These are phyloP conservation scores for Palythoa heliodiscus DNA, from an alignment of 92 coral and sea anemone genomes.

Conservation along the genomic window DNA sequence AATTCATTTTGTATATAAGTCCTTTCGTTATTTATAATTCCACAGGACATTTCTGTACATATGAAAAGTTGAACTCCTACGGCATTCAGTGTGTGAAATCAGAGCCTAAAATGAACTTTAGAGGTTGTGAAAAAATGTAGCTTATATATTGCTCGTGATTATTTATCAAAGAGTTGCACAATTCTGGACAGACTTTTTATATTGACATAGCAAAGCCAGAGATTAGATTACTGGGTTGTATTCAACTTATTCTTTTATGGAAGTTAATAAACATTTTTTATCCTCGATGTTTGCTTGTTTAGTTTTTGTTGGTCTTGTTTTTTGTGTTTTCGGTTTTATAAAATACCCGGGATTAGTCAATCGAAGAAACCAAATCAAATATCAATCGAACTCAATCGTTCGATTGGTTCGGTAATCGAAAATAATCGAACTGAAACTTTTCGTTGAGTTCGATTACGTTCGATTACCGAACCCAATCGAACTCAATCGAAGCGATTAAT, in stretches of 20 bases:
- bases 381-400: too few relatives aligned
- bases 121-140: slow-evolving; percentile 23
- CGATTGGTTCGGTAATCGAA: too few relatives aligned
- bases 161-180: slow-evolving; percentile 34
- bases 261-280: slow-evolving; percentile 48
- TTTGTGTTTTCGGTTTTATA: too few relatives aligned
- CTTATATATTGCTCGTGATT: slow-evolving; percentile 40
- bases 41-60: slow-evolving; percentile 30
- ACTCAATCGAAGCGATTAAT: too few relatives aligned
- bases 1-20: slow-evolving; percentile 20
- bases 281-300: not conserved
- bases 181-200: slow-evolving; percentile 32
- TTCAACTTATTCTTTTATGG: slow-evolving; percentile 40
- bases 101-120: slow-evolving; percentile 8
- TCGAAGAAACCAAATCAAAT: too few relatives aligned
- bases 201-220: slow-evolving; percentile 39
- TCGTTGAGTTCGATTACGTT: too few relatives aligned
- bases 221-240: slow-evolving; percentile 35
- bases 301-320: too few relatives aligned
- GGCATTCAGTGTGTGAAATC: not conserved
- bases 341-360: too few relatives aligned
- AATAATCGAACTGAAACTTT: too few relatives aligned
- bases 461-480: too few relatives aligned
- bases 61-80: slow-evolving; percentile 9
- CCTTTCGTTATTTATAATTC: slow-evolving; percentile 32